A percentile compares a stretch with the other conserved stretches of the same genome.
These are phyloP conservation scores for Pristionchus exspectatus DNA, from an alignment of 2,888 invertebrate species.

Conservation along the genomic window DNA sequence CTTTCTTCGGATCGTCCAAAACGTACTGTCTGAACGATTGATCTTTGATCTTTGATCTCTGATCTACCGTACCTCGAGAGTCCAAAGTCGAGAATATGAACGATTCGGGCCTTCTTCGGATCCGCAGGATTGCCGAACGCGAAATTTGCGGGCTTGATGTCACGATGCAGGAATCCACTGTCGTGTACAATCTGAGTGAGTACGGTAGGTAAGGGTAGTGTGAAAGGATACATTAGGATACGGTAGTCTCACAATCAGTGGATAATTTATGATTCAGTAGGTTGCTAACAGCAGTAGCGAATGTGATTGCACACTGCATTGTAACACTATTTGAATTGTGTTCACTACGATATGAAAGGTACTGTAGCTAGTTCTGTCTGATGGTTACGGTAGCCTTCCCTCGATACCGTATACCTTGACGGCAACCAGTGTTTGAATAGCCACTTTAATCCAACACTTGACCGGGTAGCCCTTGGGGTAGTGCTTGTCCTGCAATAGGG, in stretches of 20 bases:
- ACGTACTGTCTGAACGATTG: constrained; percentile 13
- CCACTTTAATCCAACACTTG: constrained; percentile 46
- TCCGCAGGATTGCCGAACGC: constrained; percentile 31
- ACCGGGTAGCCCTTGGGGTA: constrained; percentile 57
- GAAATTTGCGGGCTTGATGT: constrained; percentile 48
- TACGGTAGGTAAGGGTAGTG: too few species aligned
- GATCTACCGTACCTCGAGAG: constrained; percentile 30
- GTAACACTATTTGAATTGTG: too few species aligned
- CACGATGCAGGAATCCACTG: constrained; percentile 23
- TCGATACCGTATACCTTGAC: constrained; percentile 48
- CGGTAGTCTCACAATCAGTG: too few species aligned
- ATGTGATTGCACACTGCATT: too few species aligned
- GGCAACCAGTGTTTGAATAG: neutral
- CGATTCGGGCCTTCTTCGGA: constrained; percentile 12
- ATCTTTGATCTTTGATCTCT: neutral
- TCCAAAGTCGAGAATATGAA: constrained; percentile 50
- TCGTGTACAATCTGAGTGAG: constrained; percentile 29
- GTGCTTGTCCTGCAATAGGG: neutral
- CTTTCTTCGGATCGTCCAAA: neutral
- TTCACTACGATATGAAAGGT: too few species aligned
- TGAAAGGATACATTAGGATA: too few species aligned
- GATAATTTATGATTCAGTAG: neutral
- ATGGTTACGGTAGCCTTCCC: neutral
- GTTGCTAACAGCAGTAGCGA: too few species aligned
- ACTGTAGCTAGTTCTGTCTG: too few species aligned